phyloP scores from a whole-genome alignment of 2,888 invertebrate species.

The Eumerus sabulonum region DNA sequence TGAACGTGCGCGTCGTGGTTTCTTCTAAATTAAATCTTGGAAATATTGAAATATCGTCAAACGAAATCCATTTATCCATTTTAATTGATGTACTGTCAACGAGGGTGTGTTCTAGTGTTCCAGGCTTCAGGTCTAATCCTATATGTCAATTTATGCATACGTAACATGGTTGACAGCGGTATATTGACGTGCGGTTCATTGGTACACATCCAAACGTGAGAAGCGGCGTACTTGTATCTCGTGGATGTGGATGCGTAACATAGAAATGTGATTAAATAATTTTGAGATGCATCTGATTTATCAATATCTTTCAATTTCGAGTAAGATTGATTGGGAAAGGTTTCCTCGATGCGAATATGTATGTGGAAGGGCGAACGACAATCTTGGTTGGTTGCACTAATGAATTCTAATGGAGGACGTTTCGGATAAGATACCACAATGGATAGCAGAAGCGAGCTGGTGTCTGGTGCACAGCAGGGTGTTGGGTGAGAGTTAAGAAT shows the following conservation, averaged over 20 bases:
- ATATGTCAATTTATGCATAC: conserved; percentile 32
- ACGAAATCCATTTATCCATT: conserved; percentile 35
- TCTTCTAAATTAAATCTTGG: conserved; percentile 9
- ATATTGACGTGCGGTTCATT: no score
- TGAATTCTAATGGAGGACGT: no score
- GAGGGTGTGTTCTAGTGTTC: conserved; percentile 35
- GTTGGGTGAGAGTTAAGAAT: no score
- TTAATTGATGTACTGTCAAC: conserved; percentile 44
- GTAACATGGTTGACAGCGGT: conserved; percentile 1
- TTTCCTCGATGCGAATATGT: conserved; percentile 1
- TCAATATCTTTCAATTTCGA: conserved; percentile 53
- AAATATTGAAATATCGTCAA: conserved; percentile 16
- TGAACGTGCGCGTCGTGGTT: conserved; percentile 2
- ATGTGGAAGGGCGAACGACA: no score
- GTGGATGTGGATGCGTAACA: conserved; percentile 50
- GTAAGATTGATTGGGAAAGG: conserved; percentile 51
- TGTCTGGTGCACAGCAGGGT: no score
- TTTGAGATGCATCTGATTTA: conserved; percentile 52
- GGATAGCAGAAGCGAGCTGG: no score
- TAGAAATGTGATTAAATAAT: conserved; percentile 31
- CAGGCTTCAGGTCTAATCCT: conserved; percentile 22
- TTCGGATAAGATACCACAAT: no score
- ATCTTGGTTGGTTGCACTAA: no score
- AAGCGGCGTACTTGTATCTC: background rate
- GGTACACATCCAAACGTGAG: background rate